phyloP scores from a whole-genome alignment of 2,797 vertebrate genomes.

The Melanogrammus aeglefinus region DNA sequence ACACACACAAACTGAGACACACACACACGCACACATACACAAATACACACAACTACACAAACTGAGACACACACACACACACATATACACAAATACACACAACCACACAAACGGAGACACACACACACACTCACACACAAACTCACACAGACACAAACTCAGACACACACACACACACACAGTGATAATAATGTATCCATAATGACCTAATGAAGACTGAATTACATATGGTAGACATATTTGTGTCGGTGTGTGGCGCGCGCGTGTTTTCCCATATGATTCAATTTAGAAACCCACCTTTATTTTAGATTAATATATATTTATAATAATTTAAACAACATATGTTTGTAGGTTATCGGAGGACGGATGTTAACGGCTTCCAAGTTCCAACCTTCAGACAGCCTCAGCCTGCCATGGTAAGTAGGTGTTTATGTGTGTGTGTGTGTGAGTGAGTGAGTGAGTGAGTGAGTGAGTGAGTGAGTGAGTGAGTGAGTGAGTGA shows the following conservation, averaged over 20 bases:
- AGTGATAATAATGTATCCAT: background rate
- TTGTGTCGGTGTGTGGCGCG: background rate
- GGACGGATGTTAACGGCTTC: slow-evolving; percentile 50
- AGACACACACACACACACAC: too few species aligned
- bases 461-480: background rate
- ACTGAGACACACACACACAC: too few species aligned
- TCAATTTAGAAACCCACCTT: background rate
- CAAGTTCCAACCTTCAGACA: slow-evolving; percentile 36
- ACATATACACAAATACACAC: too few species aligned
- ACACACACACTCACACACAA: too few species aligned
- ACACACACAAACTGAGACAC: too few species aligned
- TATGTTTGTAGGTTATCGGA: slow-evolving; percentile 36
- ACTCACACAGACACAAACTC: too few species aligned
- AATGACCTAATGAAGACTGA: background rate
- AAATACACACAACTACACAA: too few species aligned
- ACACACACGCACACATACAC: too few species aligned
- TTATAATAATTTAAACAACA: background rate
- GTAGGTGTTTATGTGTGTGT: slow-evolving; percentile 31
- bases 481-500: too few species aligned
- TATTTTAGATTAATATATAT: background rate
- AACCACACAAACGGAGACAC: too few species aligned
- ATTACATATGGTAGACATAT: background rate
- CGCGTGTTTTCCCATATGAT: too few species aligned
- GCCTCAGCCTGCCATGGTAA: slow-evolving; percentile 59
- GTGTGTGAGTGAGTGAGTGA: slow-evolving; percentile 1